Evolutionary conservation across 1,140 invertebrate genomes (phyloP), one percentile per base, ranked within the genome.

Genomic region (Daktulosphaira vitifoliae): DNA sequence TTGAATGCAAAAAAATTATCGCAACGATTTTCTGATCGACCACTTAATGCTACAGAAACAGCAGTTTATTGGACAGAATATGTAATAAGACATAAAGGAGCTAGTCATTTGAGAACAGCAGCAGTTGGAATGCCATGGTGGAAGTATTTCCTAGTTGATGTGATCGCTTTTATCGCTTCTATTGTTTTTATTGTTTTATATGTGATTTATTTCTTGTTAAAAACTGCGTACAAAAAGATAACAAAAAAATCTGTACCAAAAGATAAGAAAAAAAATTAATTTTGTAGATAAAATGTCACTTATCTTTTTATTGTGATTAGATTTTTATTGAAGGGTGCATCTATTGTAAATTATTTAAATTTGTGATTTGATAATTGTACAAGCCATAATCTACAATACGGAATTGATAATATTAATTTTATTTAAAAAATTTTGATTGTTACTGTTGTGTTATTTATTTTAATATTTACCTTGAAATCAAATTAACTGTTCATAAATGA

Each of bases 41-140:
- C 81, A 1, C 70, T 78, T 68, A 71, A 73, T 3, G 75, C 81
- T 0, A 67, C 81, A 38, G 79, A 82, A 8, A 79, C 75, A 0
- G 80, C 82, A 0, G 71, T 81, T n/a, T 84, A 78, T 73, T 84
- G 82, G 82, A 77, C 80, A 0, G 81, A 84, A 69, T 84, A 84
- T 67, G 72, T 73, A 8, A 66, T 79, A 13, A 71, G 78, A 29
- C 74, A 80, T 68, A 73, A 75, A 65, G 77, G 77, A 18, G 77
- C 76, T 9, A 56, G 68, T 0, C 76, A 78, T 53, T 73, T 79
- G 48, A 73, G 75, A 59, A 74, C 74, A 59, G 73, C 76, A 0
- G 66, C 70, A 13, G 54, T 66, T 1, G 26, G 69, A 18, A 66
- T 71, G 48, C 77, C 78, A 9, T 78, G 79, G 68, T 84, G 82